These are phyloP conservation scores for Drosophila demipolita DNA, from an alignment of 2,888 invertebrate genomes.

Conservation along the genomic window DNA sequence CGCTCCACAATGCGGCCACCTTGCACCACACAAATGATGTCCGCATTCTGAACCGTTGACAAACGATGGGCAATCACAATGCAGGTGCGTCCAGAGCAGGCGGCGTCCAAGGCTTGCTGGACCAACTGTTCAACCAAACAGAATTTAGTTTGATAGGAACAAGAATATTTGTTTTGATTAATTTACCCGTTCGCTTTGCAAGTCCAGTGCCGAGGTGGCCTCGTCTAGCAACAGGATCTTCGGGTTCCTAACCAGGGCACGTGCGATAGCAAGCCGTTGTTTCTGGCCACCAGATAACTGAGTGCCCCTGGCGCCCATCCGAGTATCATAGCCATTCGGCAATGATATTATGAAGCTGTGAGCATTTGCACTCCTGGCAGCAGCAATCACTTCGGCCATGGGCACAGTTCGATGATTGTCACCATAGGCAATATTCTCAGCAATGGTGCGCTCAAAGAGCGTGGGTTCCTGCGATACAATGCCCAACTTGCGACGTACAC, in stretches of 20 bases:
- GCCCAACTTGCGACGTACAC: slow-evolving; percentile 90
- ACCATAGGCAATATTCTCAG: slow-evolving; percentile 95
- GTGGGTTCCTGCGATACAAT: slow-evolving; percentile 95
- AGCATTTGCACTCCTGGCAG: slow-evolving; percentile 91
- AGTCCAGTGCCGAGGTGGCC: slow-evolving; percentile 92
- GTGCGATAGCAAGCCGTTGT: slow-evolving; percentile 93
- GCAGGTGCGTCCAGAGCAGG: slow-evolving; percentile 92
- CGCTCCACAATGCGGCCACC: slow-evolving; percentile 91
- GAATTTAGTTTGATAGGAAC: not conserved
- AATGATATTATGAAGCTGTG: slow-evolving; percentile 91
- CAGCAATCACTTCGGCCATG: slow-evolving; percentile 90
- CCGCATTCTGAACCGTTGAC: slow-evolving; percentile 93
- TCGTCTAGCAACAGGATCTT: slow-evolving; percentile 91
- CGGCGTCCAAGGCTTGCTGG: slow-evolving; percentile 93
- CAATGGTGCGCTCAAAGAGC: slow-evolving; percentile 92
- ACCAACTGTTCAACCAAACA: slow-evolving; percentile 86
- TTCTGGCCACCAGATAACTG: slow-evolving; percentile 95
- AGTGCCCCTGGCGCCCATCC: slow-evolving; percentile 91
- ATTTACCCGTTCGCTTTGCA: slow-evolving; percentile 87
- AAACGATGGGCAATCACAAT: slow-evolving; percentile 95
- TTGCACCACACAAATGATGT: slow-evolving; percentile 93
- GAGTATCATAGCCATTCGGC: slow-evolving; percentile 91
- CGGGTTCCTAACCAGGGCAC: slow-evolving; percentile 91
- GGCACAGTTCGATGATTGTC: slow-evolving; percentile 89
- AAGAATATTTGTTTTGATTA: not conserved